phyloP scores from a whole-genome alignment of 2,888 invertebrate species.

The Eustalomyia histrio region DNA sequence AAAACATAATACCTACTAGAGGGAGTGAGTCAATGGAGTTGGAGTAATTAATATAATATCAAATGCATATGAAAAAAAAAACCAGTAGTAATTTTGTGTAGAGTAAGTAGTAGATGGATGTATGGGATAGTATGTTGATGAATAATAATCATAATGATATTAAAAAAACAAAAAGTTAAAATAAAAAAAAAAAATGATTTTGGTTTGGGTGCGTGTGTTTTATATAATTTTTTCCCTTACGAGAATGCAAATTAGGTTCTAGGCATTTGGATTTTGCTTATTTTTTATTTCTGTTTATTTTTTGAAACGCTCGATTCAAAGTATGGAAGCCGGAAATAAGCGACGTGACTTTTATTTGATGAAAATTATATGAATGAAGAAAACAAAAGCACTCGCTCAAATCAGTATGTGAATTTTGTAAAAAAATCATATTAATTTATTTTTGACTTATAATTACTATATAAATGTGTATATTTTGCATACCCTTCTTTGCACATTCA shows the following conservation, averaged over 20 bases:
- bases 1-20: slow-evolving; percentile 19
- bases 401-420: slow-evolving; percentile 39
- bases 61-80: slow-evolving; percentile 40
- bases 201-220: not conserved
- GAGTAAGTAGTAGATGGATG: not conserved
- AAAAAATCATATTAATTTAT: slow-evolving; percentile 34
- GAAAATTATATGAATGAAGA: slow-evolving; percentile 54
- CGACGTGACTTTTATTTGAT: slow-evolving; percentile 77
- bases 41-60: slow-evolving; percentile 35
- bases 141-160: not conserved
- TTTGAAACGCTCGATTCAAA: slow-evolving; percentile 41
- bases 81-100: slow-evolving; percentile 43
- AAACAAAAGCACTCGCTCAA: slow-evolving; percentile 61
- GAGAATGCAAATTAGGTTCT: slow-evolving; percentile 62
- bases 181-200: slow-evolving; percentile 32
- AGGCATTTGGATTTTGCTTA: slow-evolving; percentile 40
- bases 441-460: slow-evolving; percentile 49
- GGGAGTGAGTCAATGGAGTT: slow-evolving; percentile 39
- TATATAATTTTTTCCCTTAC: slow-evolving; percentile 33
- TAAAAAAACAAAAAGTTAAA: slow-evolving; percentile 2
- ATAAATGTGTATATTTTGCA: slow-evolving; percentile 34
- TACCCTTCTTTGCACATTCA: not conserved
- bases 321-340: slow-evolving; percentile 75
- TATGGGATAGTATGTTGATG: not conserved
- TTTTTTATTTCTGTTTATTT: slow-evolving; percentile 37